Conservation (phyloP, 2,797 vertebrate species). For the Antennarius maculatus region DNA sequence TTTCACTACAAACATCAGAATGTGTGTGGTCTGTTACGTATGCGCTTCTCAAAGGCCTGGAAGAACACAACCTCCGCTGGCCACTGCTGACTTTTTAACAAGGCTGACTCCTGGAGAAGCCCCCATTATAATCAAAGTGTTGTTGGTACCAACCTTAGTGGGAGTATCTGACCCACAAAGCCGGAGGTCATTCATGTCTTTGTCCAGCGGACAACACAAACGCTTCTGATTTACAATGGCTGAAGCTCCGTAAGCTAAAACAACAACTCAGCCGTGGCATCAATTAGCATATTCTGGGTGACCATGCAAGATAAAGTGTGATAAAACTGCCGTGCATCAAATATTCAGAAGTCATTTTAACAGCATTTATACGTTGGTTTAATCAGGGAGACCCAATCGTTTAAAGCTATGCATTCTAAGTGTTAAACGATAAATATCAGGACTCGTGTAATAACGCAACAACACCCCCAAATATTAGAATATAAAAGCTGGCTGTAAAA, state of each 20-base stretch:
- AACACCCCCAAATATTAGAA: neutral
- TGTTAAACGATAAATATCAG: slow-evolving; percentile 16
- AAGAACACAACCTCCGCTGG: too few relatives aligned
- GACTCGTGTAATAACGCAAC: slow-evolving; percentile 12
- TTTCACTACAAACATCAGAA: slow-evolving; percentile 18
- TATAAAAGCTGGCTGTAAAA: slow-evolving; percentile 20
- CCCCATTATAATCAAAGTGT: too few relatives aligned
- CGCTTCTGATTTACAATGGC: neutral
- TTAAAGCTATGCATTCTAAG: slow-evolving; percentile 47
- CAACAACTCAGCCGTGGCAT: slow-evolving; percentile 7
- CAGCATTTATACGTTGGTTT: slow-evolving; percentile 23
- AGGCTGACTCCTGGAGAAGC: too few relatives aligned
- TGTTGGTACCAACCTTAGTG: too few relatives aligned
- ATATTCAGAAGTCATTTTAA: slow-evolving; percentile 4
- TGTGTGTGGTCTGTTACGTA: slow-evolving; percentile 24
- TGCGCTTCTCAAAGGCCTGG: too few relatives aligned
- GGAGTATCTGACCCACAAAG: neutral
- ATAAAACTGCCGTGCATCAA: slow-evolving; percentile 25
- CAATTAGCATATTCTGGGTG: slow-evolving; percentile 20
- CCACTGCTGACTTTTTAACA: neutral
- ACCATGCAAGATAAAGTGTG: slow-evolving; percentile 41
- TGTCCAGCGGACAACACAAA: neutral
- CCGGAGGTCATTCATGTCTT: neutral
- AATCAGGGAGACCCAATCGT: slow-evolving; percentile 32
- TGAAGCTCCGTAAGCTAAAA: neutral